These are phyloP conservation scores for Nasua narica DNA, from an alignment of 2,797 vertebrate genomes.

Conservation along the genomic window DNA sequence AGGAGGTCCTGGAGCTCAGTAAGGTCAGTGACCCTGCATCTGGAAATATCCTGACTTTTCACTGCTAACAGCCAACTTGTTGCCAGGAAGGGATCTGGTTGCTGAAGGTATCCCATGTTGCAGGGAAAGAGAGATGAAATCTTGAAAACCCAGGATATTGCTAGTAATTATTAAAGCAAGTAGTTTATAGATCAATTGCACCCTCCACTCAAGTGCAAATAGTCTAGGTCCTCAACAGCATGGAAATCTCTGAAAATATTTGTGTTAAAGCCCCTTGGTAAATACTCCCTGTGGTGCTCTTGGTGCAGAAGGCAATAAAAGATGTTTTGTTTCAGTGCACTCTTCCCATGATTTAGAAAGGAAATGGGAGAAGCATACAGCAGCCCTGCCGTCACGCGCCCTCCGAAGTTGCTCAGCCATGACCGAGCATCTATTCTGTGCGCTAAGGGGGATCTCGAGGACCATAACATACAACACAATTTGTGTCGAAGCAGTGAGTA, in stretches of 20 bases:
- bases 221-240: background rate
- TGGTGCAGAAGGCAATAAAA: background rate
- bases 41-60: background rate
- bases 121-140: background rate
- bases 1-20: background rate
- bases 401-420: background rate
- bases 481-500: background rate
- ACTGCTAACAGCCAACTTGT: background rate
- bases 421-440: fast-evolving
- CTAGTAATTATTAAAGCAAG: background rate
- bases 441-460: fast-evolving
- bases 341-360: background rate
- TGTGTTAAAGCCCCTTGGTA: background rate
- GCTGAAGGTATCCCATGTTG: background rate
- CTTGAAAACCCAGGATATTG: too few species aligned
- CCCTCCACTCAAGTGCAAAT: background rate
- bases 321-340: background rate
- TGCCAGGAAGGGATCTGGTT: background rate
- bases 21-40: background rate
- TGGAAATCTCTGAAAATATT: background rate
- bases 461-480: background rate
- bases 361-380: background rate
- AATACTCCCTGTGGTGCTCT: background rate
- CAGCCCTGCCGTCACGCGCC: fast-evolving
- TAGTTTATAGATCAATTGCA: background rate